Evolutionary conservation across 2,113 vertebrate genomes (phyloP).

Genomic region (Engraulis encrasicolus): DNA sequence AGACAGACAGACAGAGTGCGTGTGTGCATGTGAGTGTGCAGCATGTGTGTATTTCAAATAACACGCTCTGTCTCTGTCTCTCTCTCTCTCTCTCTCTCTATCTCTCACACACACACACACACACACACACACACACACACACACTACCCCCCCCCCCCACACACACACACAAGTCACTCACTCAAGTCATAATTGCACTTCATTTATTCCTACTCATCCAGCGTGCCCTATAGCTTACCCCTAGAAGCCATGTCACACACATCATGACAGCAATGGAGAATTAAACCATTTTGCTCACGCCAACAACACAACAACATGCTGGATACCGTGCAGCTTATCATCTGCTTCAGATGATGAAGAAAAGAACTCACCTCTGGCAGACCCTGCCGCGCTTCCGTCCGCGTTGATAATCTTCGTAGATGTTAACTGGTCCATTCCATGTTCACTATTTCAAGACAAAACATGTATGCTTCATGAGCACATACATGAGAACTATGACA

Average conservation of each 20-base stretch:
- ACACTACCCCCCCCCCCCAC: too few relatives aligned
- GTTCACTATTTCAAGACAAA: conserved; percentile 51
- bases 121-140: too few relatives aligned
- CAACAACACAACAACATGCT: too few relatives aligned
- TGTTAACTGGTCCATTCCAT: conserved; percentile 68
- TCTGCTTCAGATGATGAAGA: too few relatives aligned
- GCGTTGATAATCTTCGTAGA: conserved; percentile 54
- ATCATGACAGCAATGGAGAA: background rate
- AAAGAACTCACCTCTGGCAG: conserved; percentile 61
- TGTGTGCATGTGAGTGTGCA: too few relatives aligned
- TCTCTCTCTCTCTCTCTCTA: too few relatives aligned
- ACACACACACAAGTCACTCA: too few relatives aligned
- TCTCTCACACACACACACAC: too few relatives aligned
- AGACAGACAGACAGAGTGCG: background rate
- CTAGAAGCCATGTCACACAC: background rate
- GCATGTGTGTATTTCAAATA: too few relatives aligned
- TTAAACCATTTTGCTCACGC: background rate
- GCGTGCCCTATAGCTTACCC: background rate
- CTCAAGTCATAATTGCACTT: too few relatives aligned
- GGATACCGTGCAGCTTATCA: background rate
- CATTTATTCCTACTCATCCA: background rate
- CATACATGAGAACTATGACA: background rate
- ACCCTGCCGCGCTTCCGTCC: conserved; percentile 46
- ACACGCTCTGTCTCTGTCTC: too few relatives aligned
- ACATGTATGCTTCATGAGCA: background rate